Percentiles rank a stretch among this genome's conserved stretches.
These are phyloP conservation scores for Laterallus jamaicensis DNA, from an alignment of 2,113 vertebrate genomes.

Conservation along the genomic window DNA sequence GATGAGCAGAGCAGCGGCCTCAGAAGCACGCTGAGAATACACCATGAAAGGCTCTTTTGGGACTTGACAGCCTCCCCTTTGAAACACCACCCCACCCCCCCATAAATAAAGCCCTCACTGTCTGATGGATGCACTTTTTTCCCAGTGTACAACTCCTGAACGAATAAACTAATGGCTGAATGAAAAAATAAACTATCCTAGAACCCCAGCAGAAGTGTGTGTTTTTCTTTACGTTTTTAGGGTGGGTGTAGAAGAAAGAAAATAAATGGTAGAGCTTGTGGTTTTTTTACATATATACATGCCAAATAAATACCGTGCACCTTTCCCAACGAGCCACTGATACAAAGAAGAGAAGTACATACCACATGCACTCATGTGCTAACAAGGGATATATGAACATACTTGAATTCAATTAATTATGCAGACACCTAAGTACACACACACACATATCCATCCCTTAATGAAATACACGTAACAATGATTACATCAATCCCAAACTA, in stretches of 20 bases:
- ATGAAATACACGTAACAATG: constrained; percentile 57
- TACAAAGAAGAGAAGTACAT: constrained; percentile 24
- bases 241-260: constrained; percentile 58
- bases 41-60: constrained; percentile 67
- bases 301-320: constrained; percentile 34
- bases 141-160: constrained; percentile 68
- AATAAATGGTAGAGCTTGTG: constrained; percentile 59
- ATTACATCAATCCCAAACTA: constrained; percentile 68
- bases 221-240: constrained; percentile 69
- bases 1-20: constrained; percentile 73
- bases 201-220: constrained; percentile 46
- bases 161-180: constrained; percentile 74
- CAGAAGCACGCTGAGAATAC: constrained; percentile 71
- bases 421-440: constrained; percentile 37
- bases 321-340: constrained; percentile 9
- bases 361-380: not conserved
- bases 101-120: constrained; percentile 75
- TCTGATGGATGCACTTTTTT: constrained; percentile 69
- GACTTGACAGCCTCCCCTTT: constrained; percentile 68
- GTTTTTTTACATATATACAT: constrained; percentile 35
- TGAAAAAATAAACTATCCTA: constrained; percentile 73
- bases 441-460: constrained; percentile 5
- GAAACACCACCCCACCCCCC: constrained; percentile 46
- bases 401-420: constrained; percentile 67
- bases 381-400: constrained; percentile 39